Percentiles rank a stretch among this genome's conserved stretches.
Conservation (phyloP, 2,888 invertebrate species). For the Latheticus oryzae region DNA sequence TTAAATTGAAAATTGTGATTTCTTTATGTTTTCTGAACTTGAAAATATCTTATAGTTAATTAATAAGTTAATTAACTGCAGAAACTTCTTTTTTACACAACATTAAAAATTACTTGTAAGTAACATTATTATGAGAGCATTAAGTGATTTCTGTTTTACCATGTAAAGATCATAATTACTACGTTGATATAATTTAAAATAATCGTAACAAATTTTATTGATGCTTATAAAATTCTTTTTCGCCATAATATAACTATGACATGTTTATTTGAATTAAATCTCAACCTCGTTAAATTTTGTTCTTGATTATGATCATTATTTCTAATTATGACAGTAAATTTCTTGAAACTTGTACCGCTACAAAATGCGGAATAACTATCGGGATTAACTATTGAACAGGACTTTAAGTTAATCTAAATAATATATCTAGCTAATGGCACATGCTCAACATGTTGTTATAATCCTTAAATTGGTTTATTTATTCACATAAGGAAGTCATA, state of each 20-base stretch:
- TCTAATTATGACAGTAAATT: slow-evolving; percentile 10
- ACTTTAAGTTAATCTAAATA: slow-evolving; percentile 17
- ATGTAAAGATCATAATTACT: not conserved
- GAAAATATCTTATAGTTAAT: slow-evolving; percentile 8
- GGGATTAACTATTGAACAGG: slow-evolving; percentile 13
- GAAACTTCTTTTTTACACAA: slow-evolving; percentile 17
- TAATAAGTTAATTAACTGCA: slow-evolving; percentile 25
- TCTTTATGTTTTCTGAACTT: slow-evolving; percentile 7
- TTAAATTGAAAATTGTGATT: slow-evolving; percentile 36
- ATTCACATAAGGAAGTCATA: slow-evolving; percentile 27
- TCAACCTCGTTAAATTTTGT: not conserved
- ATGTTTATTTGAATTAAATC: slow-evolving; percentile 3
- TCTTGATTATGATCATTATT: not conserved
- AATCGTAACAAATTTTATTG: slow-evolving; percentile 6
- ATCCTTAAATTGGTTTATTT: slow-evolving; percentile 9
- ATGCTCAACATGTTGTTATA: slow-evolving; percentile 1
- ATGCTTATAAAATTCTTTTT: not conserved
- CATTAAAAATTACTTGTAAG: slow-evolving; percentile 20
- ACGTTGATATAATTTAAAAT: slow-evolving; percentile 5
- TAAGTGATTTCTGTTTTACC: slow-evolving; percentile 1
- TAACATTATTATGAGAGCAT: slow-evolving; percentile 8
- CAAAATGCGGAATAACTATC: not conserved
- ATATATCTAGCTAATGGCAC: slow-evolving; percentile 27
- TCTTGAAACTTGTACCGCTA: slow-evolving; percentile 12
- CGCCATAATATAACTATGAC: slow-evolving; percentile 5